Base-by-base conservation (phyloP, 2,113 vertebrate species). In the Xenopus borealis region DNA sequence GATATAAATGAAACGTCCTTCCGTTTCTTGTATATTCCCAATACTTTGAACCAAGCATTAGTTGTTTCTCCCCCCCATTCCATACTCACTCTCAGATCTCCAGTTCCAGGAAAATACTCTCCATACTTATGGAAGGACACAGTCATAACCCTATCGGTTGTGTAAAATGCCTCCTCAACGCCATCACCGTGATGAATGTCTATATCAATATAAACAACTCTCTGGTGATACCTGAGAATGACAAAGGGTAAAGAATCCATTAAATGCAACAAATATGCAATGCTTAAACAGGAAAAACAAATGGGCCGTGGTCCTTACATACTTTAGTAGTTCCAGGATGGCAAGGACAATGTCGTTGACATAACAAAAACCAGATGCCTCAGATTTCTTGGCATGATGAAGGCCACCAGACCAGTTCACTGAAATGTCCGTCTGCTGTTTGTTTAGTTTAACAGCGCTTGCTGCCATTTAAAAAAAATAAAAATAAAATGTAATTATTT, bases 101-200 rank as follows among this genome's bases (percentile, higher is more conserved):
- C 97, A 3, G 97, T 99, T 78, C 97, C 97, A 0, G 97, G 97
- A 87, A 99, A 99, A 87, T 99, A 99, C 55, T 99, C 97, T 66
- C 97, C 97, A 0, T 99, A 99, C 79, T 99, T 99, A 82, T 98
- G 97, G 80, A 99, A 99, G 66, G 97, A 99, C 61, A 98, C 96
- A 0, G 97, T 98, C 97, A 99, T 99, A 87, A 99, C 97, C 2
- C 97, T 83, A 88, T 99, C 97, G 17, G 96, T 99, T 86, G 97
- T 99, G 81, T 98, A 99, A 84, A 99, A 99, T 8, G 97, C 97
- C 81, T 99, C 97, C 83, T 99, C 97, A 79, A 99, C 96, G 0
- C 97, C 97, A 16, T 99, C 96, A 0, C 97, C 96, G 0, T 99
- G 97, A 84, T 99, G 97, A 79, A 99, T 99, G 81, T 99, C 97